Base-by-base conservation (phyloP, 2,888 invertebrate genomes). In the Anagyrus pseudococci region DNA sequence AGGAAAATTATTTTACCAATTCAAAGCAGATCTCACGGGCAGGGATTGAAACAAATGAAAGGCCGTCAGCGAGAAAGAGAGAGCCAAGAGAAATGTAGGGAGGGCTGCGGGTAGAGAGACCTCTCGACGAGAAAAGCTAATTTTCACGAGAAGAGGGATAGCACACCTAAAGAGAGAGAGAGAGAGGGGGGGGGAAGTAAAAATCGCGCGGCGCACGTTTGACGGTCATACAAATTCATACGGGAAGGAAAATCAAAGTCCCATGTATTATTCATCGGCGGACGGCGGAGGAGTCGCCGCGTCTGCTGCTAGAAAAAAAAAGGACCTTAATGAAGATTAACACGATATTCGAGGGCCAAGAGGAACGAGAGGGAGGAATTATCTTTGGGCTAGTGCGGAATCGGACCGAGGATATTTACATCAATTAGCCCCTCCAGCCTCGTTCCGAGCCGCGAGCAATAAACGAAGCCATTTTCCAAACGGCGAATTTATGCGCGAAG, bases 351-450 rank as follows among this genome's bases (percentile, higher is more conserved):
- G 17, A 19, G 26, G 40, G 23, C 44, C 50, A 52, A 52, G 33
- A 53, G 41, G n/a, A n/a, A n/a, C n/a, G n/a, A n/a, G n/a, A n/a
- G n/a, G n/a, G n/a, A n/a, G n/a, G n/a, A n/a, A n/a, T n/a, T n/a
- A n/a, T n/a, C n/a, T n/a, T 53, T 58, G 40, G 26, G 13, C 8
- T 8, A 22, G 44, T 46, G 7, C 15, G 26, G 47, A 61, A 44
- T 60, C 52, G n/a, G 33, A 33, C 49, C 44, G 41, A 25, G 58
- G 57, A 58, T 61, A 61, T 64, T 61, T 58, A 64, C 64, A 61
- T 64, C 64, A 61, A 64, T 64, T 64, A 64, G 64, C 54, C 46
- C 50, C 59, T 50, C 20, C 64, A 50, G 59, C 59, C 52, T 50
- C 37, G 8, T 22, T 15, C 19, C 22, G 22, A 4, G 15, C 44